phyloP scores from a whole-genome alignment of 2,113 vertebrate species.

The Apodemus speciosus region DNA sequence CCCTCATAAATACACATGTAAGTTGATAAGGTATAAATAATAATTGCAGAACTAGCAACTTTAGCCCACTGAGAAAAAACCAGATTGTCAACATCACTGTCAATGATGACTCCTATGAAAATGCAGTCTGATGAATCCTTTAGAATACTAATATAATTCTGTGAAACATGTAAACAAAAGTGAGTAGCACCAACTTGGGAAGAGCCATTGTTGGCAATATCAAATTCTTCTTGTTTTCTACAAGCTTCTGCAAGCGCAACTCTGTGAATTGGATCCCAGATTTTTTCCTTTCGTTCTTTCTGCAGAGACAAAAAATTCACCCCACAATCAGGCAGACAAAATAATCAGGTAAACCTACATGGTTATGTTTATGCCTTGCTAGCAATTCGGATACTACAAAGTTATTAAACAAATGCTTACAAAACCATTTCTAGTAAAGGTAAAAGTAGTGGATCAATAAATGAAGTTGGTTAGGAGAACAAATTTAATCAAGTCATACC shows the following conservation, averaged over 20 bases:
- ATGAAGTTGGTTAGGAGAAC: neutral
- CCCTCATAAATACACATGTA: neutral
- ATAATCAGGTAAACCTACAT: neutral
- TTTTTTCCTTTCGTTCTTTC: slow-evolving; percentile 99
- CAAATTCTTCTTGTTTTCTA: slow-evolving; percentile 94
- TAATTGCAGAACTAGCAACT: slow-evolving; percentile 31
- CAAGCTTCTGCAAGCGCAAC: slow-evolving; percentile 93
- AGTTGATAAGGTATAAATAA: neutral
- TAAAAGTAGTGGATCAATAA: neutral
- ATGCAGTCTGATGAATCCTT: neutral
- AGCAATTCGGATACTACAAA: neutral
- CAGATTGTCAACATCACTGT: neutral
- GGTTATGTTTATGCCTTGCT: neutral
- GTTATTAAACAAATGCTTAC: neutral
- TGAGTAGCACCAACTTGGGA: slow-evolving; percentile 88
- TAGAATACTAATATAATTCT: neutral
- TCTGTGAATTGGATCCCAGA: slow-evolving; percentile 96
- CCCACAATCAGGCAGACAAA: neutral
- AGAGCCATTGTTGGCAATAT: slow-evolving; percentile 88
- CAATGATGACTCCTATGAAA: neutral
- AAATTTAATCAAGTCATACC: neutral
- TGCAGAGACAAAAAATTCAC: slow-evolving; percentile 75
- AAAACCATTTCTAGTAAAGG: neutral
- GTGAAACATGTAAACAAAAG: slow-evolving; percentile 20
- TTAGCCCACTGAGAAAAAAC: neutral